These are phyloP conservation scores for Drosophila acutilabella DNA, from an alignment of 2,888 invertebrate species.

Conservation along the genomic window DNA sequence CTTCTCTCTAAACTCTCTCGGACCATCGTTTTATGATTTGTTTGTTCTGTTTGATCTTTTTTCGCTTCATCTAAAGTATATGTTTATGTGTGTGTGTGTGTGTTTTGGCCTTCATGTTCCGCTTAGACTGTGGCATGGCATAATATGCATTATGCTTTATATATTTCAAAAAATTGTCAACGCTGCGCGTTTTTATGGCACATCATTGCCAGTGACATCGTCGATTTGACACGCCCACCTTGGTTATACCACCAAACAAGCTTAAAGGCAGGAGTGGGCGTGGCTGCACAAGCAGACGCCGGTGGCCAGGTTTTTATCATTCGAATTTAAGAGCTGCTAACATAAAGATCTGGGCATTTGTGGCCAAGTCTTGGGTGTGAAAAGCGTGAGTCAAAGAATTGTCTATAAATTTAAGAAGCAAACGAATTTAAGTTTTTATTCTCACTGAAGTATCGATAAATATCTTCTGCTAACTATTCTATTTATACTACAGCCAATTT, in stretches of 20 bases:
- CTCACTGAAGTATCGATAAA: neutral
- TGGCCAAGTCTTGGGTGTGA: neutral
- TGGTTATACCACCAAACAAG: no score
- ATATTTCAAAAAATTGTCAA: conserved; percentile 49
- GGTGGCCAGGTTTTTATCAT: conserved; percentile 28
- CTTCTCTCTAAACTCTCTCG: conserved; percentile 1
- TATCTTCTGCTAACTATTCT: no score
- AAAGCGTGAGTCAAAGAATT: neutral
- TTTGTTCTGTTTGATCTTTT: conserved; percentile 55
- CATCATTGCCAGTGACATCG: conserved; percentile 48
- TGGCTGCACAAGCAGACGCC: conserved; percentile 24
- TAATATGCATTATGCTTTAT: conserved; percentile 46
- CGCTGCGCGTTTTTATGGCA: conserved; percentile 49
- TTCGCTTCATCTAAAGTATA: conserved; percentile 34
- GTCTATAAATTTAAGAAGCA: neutral
- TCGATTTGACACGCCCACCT: conserved; percentile 44
- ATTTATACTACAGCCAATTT: no score
- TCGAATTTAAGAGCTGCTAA: conserved; percentile 49
- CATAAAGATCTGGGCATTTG: conserved; percentile 6
- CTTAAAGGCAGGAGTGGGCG: neutral
- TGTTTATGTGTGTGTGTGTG: conserved; percentile 11
- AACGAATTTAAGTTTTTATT: neutral
- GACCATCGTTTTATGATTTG: conserved; percentile 56
- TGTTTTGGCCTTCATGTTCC: conserved; percentile 24
- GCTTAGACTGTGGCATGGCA: conserved; percentile 42